These are phyloP conservation scores for Apodemia zela DNA, from an alignment of 2,888 invertebrate species.

Conservation along the genomic window DNA sequence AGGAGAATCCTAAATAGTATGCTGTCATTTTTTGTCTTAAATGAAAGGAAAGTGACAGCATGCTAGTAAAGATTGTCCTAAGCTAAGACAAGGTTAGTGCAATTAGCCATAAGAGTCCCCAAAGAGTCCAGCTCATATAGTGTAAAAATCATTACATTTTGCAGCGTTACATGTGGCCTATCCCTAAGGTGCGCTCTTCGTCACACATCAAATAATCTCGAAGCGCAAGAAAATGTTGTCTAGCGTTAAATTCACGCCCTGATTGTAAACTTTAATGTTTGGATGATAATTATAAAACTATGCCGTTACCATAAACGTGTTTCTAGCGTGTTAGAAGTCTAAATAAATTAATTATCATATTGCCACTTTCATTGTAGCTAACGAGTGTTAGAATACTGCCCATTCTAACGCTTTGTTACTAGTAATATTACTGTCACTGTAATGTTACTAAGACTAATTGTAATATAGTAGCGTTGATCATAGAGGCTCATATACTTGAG, in stretches of 20 bases:
- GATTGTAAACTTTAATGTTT: constrained; percentile 15
- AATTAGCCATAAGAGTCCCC: too few relatives aligned
- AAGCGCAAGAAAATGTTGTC: constrained; percentile 13
- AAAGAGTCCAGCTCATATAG: neutral
- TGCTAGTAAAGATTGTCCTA: too few relatives aligned
- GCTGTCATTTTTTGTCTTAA: too few relatives aligned
- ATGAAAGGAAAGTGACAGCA: too few relatives aligned
- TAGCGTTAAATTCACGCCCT: constrained; percentile 15
- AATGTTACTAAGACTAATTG: too few relatives aligned
- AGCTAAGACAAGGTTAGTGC: too few relatives aligned
- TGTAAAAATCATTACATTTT: neutral
- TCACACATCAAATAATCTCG: constrained; percentile 9
- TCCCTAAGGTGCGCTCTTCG: neutral
- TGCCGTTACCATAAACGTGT: constrained; percentile 10
- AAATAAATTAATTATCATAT: neutral
- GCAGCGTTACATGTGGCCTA: neutral
- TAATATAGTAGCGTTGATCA: too few relatives aligned
- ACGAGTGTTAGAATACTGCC: too few relatives aligned
- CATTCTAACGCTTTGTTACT: too few relatives aligned
- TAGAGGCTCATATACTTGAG: too few relatives aligned
- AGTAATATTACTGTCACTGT: too few relatives aligned
- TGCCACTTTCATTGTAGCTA: neutral
- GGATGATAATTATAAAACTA: constrained; percentile 1
- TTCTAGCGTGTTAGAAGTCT: neutral
- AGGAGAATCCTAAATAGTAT: too few relatives aligned